These are phyloP conservation scores for Columba janthina DNA, from an alignment of 2,113 vertebrate species.

Conservation along the genomic window DNA sequence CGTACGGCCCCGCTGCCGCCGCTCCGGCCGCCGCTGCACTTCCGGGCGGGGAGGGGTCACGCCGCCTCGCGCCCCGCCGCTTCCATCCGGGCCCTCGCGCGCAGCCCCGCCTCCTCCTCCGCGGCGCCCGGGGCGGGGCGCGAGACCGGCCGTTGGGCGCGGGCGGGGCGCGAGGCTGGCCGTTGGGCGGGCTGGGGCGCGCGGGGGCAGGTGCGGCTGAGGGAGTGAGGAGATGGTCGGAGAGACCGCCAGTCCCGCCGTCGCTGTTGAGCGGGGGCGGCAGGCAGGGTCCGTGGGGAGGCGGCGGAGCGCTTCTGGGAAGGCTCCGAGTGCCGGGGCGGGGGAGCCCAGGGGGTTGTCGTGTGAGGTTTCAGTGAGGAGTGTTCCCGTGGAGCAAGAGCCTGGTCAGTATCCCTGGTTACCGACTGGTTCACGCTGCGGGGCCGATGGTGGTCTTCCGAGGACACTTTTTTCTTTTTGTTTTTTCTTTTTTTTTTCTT, in stretches of 20 bases:
- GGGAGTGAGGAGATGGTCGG: background rate
- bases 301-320: too few relatives aligned
- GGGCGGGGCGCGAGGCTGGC: background rate
- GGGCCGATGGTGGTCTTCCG: background rate
- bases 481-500: background rate
- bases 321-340: background rate
- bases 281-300: background rate
- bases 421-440: too few relatives aligned
- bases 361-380: background rate
- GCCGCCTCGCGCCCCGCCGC: background rate
- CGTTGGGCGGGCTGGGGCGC: background rate
- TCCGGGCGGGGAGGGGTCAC: conserved; percentile 38
- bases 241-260: background rate
- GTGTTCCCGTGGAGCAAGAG: background rate
- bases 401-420: accelerated
- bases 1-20: background rate
- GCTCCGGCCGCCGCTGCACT: background rate
- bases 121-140: background rate
- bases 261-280: background rate
- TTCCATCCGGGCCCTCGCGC: background rate
- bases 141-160: background rate
- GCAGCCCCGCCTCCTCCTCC: background rate
- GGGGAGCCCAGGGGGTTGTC: background rate
- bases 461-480: too few relatives aligned
- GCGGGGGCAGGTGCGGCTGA: background rate